Percentiles rank a stretch among this genome's conserved stretches.
Conservation (phyloP, 2,888 invertebrate genomes). For the Polymixis flavicincta region DNA sequence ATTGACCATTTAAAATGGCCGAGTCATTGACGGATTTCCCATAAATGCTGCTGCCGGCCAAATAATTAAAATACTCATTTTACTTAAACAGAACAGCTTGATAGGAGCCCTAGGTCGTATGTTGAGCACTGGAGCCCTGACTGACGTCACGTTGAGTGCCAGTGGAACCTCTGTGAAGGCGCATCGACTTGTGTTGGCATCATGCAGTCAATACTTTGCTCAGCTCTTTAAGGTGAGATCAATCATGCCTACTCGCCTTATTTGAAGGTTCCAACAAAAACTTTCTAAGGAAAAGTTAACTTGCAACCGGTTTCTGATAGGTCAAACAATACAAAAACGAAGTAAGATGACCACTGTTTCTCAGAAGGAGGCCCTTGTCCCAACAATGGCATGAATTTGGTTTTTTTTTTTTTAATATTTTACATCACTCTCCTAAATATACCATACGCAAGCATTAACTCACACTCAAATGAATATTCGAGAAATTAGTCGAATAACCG, state of each 20-base stretch:
- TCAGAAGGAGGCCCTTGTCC: too few relatives aligned
- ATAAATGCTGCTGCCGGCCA: slow-evolving; percentile 48
- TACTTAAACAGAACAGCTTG: slow-evolving; percentile 92
- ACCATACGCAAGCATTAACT: too few relatives aligned
- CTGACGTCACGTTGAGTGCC: slow-evolving; percentile 96
- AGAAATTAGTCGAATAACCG: too few relatives aligned
- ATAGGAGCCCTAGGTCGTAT: slow-evolving; percentile 94
- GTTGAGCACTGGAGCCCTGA: slow-evolving; percentile 94
- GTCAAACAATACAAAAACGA: not conserved
- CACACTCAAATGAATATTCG: too few relatives aligned
- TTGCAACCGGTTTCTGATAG: not conserved
- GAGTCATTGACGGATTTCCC: slow-evolving; percentile 47
- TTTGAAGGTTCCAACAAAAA: not conserved
- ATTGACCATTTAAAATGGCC: not conserved
- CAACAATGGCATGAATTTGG: too few relatives aligned
- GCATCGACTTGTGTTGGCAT: slow-evolving; percentile 96
- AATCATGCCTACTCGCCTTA: not conserved
- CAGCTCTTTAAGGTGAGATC: slow-evolving; percentile 94
- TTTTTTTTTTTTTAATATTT: too few relatives aligned
- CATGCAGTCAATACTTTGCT: slow-evolving; percentile 97
- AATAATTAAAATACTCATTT: slow-evolving; percentile 38
- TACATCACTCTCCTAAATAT: too few relatives aligned
- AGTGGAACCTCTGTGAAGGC: slow-evolving; percentile 96
- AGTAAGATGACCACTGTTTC: too few relatives aligned
- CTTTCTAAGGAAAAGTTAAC: not conserved